Base-by-base conservation (phyloP, 2,113 vertebrate species). In the Platichthys stellatus region DNA sequence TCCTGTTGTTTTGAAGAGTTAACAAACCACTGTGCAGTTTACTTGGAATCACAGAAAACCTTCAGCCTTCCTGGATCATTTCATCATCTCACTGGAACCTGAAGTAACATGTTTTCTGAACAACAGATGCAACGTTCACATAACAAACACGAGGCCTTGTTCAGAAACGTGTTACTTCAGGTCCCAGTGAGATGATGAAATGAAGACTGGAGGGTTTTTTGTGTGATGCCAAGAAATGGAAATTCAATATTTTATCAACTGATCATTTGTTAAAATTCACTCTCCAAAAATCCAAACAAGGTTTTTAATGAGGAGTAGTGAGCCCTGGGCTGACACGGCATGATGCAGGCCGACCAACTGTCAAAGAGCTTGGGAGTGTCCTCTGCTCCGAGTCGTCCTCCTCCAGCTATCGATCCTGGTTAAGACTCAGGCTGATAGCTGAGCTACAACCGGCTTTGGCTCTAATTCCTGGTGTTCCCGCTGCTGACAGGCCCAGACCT, bases 401-500 rank as follows among this genome's bases (percentile, higher is more conserved):
- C 86, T 84, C 26, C 68, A 86, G 57, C 49, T 84, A 93, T 93
- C 62, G 92, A 91, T 90, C 66, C 3, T 21, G 24, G 31, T 72
- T 58, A 45, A 75, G 72, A 68, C 82, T 66, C 45, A 69, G 68
- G 88, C 80, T 82, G 83, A 88, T 81, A 86, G 89, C 82, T 82
- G 88, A 89, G 83, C 76, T 75, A 78, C 72, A 69, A 74, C 74
- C 83, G 76, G 80, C 83, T 53, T 67, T 81, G 76, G 80, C 86
- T 83, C 84, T 72, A 83, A 80, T 74, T 89, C 89, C 79, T 82
- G 74, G 74, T 66, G 74, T 85, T 86, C 63, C 68, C 56, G 57
- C 21, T 88, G 84, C 88, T 89, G 87, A 89, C 84, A 81, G 74
- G 76, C 87, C 82, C 54, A 70, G 86, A 84, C 88, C 75, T 45